Percentiles rank a stretch among this genome's conserved stretches.
phyloP scores from a whole-genome alignment of 2,888 invertebrate genomes.

The Eucera pruinosa region DNA sequence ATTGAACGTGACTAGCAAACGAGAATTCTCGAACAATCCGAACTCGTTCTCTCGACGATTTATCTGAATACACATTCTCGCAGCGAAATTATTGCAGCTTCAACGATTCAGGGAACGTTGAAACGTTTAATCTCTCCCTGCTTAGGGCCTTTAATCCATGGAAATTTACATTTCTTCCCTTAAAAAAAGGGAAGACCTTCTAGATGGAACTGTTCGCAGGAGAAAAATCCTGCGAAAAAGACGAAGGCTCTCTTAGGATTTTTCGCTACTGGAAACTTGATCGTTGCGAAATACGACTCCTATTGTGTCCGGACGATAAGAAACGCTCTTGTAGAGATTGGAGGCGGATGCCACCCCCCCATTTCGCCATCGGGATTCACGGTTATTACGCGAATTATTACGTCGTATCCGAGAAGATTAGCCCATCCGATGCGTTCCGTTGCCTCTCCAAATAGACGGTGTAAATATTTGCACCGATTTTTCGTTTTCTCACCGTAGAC shows the following conservation, averaged over 20 bases:
- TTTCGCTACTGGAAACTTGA: background rate
- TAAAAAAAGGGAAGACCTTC: background rate
- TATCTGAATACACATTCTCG: background rate
- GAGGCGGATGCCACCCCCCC: background rate
- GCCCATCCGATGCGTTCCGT: conserved; percentile 24
- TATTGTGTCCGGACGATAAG: conserved; percentile 1
- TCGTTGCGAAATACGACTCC: background rate
- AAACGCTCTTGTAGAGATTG: background rate
- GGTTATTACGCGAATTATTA: conserved; percentile 45
- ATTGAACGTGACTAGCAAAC: background rate
- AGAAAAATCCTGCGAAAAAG: background rate
- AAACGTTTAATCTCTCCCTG: background rate
- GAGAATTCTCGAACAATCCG: background rate
- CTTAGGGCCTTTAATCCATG: background rate
- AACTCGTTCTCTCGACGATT: background rate
- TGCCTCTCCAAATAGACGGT: conserved; percentile 65
- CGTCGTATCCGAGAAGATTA: conserved; percentile 12
- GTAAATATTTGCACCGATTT: conserved; percentile 68
- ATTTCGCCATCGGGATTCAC: background rate
- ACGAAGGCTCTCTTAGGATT: background rate
- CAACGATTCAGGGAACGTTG: background rate
- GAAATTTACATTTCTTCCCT: background rate
- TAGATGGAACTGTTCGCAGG: no score
- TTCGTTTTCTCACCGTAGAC: conserved; percentile 47
- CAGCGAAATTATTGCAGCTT: background rate